Conservation (phyloP, 2,888 invertebrate genomes). For the Drosophila robusta region DNA sequence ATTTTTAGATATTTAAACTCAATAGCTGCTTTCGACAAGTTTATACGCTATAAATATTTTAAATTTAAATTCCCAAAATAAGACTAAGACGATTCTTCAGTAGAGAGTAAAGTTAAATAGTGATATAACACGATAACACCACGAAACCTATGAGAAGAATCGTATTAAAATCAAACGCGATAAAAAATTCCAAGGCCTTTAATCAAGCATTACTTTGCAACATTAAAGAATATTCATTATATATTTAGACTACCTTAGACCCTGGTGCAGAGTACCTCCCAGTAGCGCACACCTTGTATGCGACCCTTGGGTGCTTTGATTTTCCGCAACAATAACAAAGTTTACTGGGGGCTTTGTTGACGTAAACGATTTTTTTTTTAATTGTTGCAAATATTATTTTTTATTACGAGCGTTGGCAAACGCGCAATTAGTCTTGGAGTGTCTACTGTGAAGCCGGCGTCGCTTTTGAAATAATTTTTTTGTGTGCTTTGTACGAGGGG, state of each 20-base stretch:
- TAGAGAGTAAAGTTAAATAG: too few relatives aligned
- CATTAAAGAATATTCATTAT: too few relatives aligned
- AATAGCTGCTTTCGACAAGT: background rate
- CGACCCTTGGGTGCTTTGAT: conserved; percentile 4
- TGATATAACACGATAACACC: too few relatives aligned
- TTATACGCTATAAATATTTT: background rate
- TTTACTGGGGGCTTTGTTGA: conserved; percentile 29
- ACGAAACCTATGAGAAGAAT: too few relatives aligned
- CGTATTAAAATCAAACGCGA: too few relatives aligned
- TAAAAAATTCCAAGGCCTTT: too few relatives aligned
- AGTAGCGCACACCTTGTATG: background rate
- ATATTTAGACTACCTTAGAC: too few relatives aligned
- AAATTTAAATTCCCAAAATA: background rate
- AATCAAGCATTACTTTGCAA: too few relatives aligned
- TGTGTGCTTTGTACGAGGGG: conserved; percentile 9
- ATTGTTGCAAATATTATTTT: conserved; percentile 67
- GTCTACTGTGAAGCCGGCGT: conserved; percentile 9
- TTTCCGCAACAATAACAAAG: conserved; percentile 3
- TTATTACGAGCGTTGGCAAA: conserved; percentile 63
- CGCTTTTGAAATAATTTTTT: conserved; percentile 35
- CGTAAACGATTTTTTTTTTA: conserved; percentile 36
- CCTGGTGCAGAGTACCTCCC: background rate
- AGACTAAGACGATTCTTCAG: too few relatives aligned
- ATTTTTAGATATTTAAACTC: too few relatives aligned
- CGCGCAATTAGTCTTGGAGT: conserved; percentile 64